Evolutionary conservation across 2,797 vertebrate species (phyloP).

Genomic region (Bovichtus variegatus): DNA sequence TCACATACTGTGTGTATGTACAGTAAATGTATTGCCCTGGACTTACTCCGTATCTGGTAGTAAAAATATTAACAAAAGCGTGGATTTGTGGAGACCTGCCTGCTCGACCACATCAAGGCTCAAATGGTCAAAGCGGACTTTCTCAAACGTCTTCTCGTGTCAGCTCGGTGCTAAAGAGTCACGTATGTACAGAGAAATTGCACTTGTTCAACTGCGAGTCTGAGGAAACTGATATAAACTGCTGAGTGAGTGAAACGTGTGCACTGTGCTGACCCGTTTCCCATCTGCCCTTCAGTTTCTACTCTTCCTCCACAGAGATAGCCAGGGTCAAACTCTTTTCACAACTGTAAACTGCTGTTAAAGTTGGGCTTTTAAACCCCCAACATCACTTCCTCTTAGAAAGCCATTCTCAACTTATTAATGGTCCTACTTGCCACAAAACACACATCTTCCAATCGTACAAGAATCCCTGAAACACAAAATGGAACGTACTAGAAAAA

Average conservation of each 20-base stretch:
- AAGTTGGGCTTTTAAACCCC: conserved; percentile 12
- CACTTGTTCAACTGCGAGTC: conserved; percentile 78
- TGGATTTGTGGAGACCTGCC: conserved; percentile 33
- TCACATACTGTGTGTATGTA: conserved; percentile 28
- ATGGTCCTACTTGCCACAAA: conserved; percentile 42
- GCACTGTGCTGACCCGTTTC: conserved; percentile 30
- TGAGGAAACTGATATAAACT: conserved; percentile 47
- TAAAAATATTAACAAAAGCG: conserved; percentile 61
- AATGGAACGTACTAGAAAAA: conserved; percentile 69
- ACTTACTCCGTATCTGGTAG: conserved; percentile 52
- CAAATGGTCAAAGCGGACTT: conserved; percentile 58
- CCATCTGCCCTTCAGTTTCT: conserved; percentile 11
- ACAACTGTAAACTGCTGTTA: conserved; percentile 44
- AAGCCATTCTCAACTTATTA: conserved; percentile 28
- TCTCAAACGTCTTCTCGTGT: conserved; percentile 33
- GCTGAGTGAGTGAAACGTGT: conserved; percentile 37
- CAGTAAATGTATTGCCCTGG: conserved; percentile 52
- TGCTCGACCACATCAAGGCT: conserved; percentile 61
- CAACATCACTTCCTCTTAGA: conserved; percentile 18
- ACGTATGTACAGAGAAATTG: conserved; percentile 79
- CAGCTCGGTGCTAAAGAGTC: conserved; percentile 57
- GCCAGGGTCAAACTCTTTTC: conserved; percentile 26
- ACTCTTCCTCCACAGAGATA: conserved; percentile 4
- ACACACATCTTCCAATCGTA: conserved; percentile 48
- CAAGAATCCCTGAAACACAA: conserved; percentile 84